Percentiles rank a stretch among this genome's conserved stretches.
Evolutionary conservation across 23 tunicate species (phyloP).

Genomic region (Trididemnum clinides): DNA sequence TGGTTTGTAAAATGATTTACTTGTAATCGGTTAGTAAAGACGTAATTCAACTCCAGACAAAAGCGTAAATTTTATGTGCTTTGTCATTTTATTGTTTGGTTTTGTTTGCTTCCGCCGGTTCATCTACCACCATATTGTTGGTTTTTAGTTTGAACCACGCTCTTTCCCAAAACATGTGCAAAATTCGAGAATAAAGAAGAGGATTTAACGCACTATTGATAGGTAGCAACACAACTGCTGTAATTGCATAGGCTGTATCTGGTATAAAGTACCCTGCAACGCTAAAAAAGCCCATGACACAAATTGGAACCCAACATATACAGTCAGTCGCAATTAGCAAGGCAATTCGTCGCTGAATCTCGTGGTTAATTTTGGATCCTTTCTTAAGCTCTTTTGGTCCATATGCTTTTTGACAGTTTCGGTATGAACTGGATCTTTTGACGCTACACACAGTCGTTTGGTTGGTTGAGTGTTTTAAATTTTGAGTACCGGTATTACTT

Average conservation of each 20-base stretch:
- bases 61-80: too few relatives aligned
- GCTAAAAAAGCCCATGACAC: conserved; percentile 67
- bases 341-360: conserved; percentile 76
- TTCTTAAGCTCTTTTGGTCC: neutral
- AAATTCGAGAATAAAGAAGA: conserved; percentile 63
- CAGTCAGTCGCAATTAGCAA: conserved; percentile 75
- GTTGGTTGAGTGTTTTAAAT: neutral
- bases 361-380: neutral
- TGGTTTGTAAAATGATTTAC: too few relatives aligned
- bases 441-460: too few relatives aligned
- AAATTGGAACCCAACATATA: conserved; percentile 82
- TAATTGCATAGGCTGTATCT: conserved; percentile 65
- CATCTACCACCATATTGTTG: too few relatives aligned
- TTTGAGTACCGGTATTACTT: neutral
- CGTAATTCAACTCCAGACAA: too few relatives aligned
- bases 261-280: conserved; percentile 50
- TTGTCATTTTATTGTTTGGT: too few relatives aligned
- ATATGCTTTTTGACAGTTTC: neutral
- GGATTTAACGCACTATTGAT: conserved; percentile 89
- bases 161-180: conserved; percentile 45
- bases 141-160: conserved; percentile 10
- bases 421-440: neutral
- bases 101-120: too few relatives aligned
- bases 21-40: too few relatives aligned
- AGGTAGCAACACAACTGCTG: conserved; percentile 79